Evolutionary conservation across 2,888 invertebrate species (phyloP).

Genomic region (Cerceris rybyensis): DNA sequence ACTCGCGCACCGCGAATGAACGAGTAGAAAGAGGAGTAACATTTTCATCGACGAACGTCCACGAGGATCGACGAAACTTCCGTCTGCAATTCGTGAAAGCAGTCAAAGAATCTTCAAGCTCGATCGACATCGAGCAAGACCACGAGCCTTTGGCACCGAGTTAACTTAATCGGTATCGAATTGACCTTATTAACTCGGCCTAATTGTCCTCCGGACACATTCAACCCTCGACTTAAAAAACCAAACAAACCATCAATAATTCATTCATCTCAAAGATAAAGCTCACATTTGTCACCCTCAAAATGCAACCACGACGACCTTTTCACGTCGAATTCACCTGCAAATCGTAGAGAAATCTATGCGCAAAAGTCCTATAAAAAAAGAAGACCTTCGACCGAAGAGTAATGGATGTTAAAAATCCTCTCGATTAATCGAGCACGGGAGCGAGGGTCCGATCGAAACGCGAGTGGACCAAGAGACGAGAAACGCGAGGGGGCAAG

Average conservation of each 20-base stretch:
- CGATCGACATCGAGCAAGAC: conserved; percentile 4
- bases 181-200: conserved; percentile 58
- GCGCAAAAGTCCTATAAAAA: conserved; percentile 9
- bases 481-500: background rate
- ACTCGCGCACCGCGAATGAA: conserved; percentile 2
- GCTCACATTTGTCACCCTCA: too few relatives aligned
- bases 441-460: background rate
- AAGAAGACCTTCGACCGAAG: conserved; percentile 10
- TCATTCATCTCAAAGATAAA: too few relatives aligned
- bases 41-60: conserved; percentile 18
- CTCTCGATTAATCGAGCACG: conserved; percentile 44
- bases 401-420: conserved; percentile 40
- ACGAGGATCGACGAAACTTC: conserved; percentile 11
- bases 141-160: conserved; percentile 27
- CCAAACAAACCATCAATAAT: background rate
- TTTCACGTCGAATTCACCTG: too few relatives aligned
- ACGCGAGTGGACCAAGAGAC: background rate
- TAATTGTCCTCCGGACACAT: conserved; percentile 44
- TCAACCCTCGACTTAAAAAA: background rate
- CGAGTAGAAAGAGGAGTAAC: conserved; percentile 10
- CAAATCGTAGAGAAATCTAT: background rate
- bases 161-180: conserved; percentile 55
- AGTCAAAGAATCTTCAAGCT: background rate
- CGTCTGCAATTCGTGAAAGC: background rate
- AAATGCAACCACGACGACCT: too few relatives aligned